Base-by-base conservation (phyloP, 2,888 invertebrate genomes). In the Noctua comes region DNA sequence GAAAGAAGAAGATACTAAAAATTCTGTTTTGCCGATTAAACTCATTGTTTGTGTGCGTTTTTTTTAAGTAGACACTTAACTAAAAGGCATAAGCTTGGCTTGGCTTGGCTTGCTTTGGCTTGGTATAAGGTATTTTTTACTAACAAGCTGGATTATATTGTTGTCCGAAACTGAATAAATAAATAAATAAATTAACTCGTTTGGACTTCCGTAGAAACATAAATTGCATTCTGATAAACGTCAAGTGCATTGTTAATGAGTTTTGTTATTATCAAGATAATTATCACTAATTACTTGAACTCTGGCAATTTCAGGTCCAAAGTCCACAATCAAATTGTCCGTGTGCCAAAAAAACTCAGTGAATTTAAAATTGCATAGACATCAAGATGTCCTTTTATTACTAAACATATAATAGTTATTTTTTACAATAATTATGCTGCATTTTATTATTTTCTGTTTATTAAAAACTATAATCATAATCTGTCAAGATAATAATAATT, bases 401-500 rank as follows among this genome's bases (percentile, higher is more conserved):
- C 16, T 36, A 36, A 3, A 31, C 11, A 4, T 16, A 13, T 1
- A 36, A 16, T 11, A 5, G 2, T 24, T 40, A 54, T 13, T 64
- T 78, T 79, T 59, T 62, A 18, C 5, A 0, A 3, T 16, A 43
- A 66, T 66, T 43, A n/a, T 66, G n/a, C 18, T 65, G 36, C 36
- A 43, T 79, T 66, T 66, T 57, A 21, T 40, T 36, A 21, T 3
- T 31, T 31, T 43, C 1, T 24, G 2, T 27, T 64, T 21, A 54
- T 46, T 46, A 24, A 40, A 40, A 65, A 74, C 13, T 54, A 62
- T 0, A 46, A 18, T 51, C n/a, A 31, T 43, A 43, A 69, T 48
- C 21, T 48, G 27, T 57, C 77, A 65, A 57, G 13, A 77, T n/a
- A 46, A 24, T 76, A 31, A 76, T 57, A 18, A 62, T 24, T 43